These are phyloP conservation scores for Eupithecia inturbata DNA, from an alignment of 2,888 invertebrate species.

Conservation along the genomic window DNA sequence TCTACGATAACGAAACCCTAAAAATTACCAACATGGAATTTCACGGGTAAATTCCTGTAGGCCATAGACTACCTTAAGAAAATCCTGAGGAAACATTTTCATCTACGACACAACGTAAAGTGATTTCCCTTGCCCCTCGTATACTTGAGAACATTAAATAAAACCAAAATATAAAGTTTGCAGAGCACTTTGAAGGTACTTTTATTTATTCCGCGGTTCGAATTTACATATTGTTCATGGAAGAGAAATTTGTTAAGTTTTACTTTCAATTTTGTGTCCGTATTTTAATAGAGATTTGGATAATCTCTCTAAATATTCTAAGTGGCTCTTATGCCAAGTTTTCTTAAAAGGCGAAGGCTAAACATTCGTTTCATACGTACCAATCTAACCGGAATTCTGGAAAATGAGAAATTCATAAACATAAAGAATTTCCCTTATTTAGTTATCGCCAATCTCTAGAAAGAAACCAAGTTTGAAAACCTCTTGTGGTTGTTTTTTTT, in stretches of 20 bases:
- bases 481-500: not conserved
- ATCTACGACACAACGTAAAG: conserved; percentile 24
- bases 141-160: conserved; percentile 12
- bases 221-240: conserved; percentile 14
- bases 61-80: not conserved
- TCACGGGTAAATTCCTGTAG: not conserved
- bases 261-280: not conserved
- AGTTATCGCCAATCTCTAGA: not conserved
- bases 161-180: conserved; percentile 22
- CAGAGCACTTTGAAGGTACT: conserved; percentile 6
- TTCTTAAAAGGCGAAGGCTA: not conserved
- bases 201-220: conserved; percentile 4
- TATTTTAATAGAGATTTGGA: not conserved
- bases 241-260: conserved; percentile 7
- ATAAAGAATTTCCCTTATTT: not conserved
- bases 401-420: not conserved
- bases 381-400: not conserved
- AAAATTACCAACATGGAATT: not conserved
- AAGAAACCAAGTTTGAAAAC: not conserved
- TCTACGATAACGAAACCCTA: not conserved
- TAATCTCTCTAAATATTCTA: not conserved
- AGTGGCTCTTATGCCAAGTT: not conserved
- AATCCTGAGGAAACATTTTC: conserved; percentile 9
- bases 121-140: conserved; percentile 35
- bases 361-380: not conserved